Base-by-base conservation (phyloP, 2,113 vertebrate genomes). In the Spheniscus mendiculus region DNA sequence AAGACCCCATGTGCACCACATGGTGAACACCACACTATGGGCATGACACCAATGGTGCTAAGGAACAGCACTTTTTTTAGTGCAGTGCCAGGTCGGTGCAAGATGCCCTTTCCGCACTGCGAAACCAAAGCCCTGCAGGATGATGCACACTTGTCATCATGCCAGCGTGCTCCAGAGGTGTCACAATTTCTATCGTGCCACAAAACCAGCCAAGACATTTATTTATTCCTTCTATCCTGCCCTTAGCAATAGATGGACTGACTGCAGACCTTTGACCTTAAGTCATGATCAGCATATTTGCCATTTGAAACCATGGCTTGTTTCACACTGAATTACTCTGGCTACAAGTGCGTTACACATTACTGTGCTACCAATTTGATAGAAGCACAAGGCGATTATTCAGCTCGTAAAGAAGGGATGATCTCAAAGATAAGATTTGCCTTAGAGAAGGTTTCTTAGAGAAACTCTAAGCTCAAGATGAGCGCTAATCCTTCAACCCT, bases 401-500 rank as follows among this genome's bases (percentile, higher is more conserved):
- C 66, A 73, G 87, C 70, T 90, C 53, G 92, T 80, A 93, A 90
- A 94, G 91, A 89, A 83, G 74, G 87, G 90, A 95, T 94, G 95
- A 94, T 94, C 93, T 95, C 95, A 88, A 85, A 90, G 93, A 94
- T 93, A 97, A 94, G 9, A 66, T 93, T 89, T 94, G 88, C 67
- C 90, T 89, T 36, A 62, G 71, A 94, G 86, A 90, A 92, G 67
- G 67, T 88, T 97, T 49, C 84, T 86, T 42, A 85, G 70, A 38
- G 52, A 92, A 94, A 69, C 18, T 21, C 78, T 85, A 91, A 96
- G 81, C 89, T 93, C 45, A 49, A 80, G 93, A 95, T 38, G 87
- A 94, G 58, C 1, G 0, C 47, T 95, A 93, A 97, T 95, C 89
- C 89, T 82, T 86, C 95, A 94, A 59, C 81, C 62, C 73, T 93